A percentile compares a stretch with the other conserved stretches of the same genome.
Evolutionary conservation across 2,113 vertebrate species (phyloP).

Genomic region (Triplophysa rosa): DNA sequence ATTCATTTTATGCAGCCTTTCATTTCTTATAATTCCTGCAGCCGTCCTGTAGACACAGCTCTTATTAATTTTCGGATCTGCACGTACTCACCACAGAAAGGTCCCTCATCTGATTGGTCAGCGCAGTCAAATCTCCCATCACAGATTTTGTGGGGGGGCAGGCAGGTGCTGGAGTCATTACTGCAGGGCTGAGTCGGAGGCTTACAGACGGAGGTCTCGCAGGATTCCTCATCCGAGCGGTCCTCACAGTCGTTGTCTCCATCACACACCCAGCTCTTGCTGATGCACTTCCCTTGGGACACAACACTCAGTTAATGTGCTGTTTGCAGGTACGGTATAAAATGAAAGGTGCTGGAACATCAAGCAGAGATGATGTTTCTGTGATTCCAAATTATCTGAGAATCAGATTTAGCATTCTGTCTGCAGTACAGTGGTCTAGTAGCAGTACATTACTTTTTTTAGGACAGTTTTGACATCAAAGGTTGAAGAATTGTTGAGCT

Average conservation of each 20-base stretch:
- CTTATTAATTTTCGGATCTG: not conserved
- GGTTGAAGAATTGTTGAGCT: slow-evolving; percentile 23
- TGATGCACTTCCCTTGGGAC: slow-evolving; percentile 94
- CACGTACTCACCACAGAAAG: slow-evolving; percentile 85
- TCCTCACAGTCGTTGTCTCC: slow-evolving; percentile 98
- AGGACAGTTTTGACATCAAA: slow-evolving; percentile 41
- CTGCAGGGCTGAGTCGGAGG: slow-evolving; percentile 95
- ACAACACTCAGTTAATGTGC: slow-evolving; percentile 40
- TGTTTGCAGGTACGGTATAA: slow-evolving; percentile 21
- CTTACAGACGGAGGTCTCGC: slow-evolving; percentile 86
- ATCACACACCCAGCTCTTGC: slow-evolving; percentile 97
- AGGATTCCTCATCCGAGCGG: slow-evolving; percentile 94
- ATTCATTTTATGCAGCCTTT: not conserved
- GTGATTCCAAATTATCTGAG: slow-evolving; percentile 20
- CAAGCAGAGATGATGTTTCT: not conserved
- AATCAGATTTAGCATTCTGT: not conserved
- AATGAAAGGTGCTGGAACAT: not conserved
- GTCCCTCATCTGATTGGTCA: slow-evolving; percentile 94
- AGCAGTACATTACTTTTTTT: not conserved
- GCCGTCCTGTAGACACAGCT: not conserved
- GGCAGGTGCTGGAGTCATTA: slow-evolving; percentile 89
- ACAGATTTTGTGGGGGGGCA: slow-evolving; percentile 93
- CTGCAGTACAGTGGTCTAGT: slow-evolving; percentile 16
- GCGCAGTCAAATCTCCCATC: slow-evolving; percentile 90
- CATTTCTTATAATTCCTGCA: not conserved